Evolutionary conservation across 2,888 invertebrate species (phyloP).

Genomic region (Himalopsyche anomala): DNA sequence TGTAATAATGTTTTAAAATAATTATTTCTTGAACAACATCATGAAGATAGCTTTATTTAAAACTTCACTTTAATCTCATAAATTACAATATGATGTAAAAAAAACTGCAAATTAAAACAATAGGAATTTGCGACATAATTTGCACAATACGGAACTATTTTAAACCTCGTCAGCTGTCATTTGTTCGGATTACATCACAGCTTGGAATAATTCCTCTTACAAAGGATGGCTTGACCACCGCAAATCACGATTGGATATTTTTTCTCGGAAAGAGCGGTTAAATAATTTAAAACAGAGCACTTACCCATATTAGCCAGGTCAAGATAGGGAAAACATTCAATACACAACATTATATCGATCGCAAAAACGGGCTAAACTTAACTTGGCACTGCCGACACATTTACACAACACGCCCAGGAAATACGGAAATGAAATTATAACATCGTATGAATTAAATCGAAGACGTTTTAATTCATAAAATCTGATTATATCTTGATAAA

Average conservation of each 20-base stretch:
- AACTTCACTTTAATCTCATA: no score
- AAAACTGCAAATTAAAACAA: no score
- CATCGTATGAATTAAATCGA: neutral
- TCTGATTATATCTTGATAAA: conserved; percentile 76
- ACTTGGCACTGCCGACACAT: conserved; percentile 56
- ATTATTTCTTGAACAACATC: no score
- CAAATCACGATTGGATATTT: neutral
- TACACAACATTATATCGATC: conserved; percentile 58
- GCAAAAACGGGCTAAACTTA: conserved; percentile 43
- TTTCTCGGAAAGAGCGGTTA: neutral
- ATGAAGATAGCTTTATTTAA: no score
- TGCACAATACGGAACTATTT: conserved; percentile 37
- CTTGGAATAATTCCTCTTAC: neutral
- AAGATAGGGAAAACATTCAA: conserved; percentile 60
- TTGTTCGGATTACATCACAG: conserved; percentile 59
- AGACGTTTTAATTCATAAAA: conserved; percentile 58
- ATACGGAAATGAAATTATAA: conserved; percentile 22
- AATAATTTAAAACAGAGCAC: conserved; percentile 45
- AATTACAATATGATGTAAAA: no score
- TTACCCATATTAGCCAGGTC: conserved; percentile 61
- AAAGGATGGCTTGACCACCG: neutral
- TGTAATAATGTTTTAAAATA: no score
- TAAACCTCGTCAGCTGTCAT: conserved; percentile 52
- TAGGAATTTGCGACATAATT: neutral
- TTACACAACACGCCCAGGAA: conserved; percentile 50